Percentiles rank a stretch among this genome's conserved stretches.
These are phyloP conservation scores for Netelia inedita DNA, from an alignment of 2,888 invertebrate species.

Conservation along the genomic window DNA sequence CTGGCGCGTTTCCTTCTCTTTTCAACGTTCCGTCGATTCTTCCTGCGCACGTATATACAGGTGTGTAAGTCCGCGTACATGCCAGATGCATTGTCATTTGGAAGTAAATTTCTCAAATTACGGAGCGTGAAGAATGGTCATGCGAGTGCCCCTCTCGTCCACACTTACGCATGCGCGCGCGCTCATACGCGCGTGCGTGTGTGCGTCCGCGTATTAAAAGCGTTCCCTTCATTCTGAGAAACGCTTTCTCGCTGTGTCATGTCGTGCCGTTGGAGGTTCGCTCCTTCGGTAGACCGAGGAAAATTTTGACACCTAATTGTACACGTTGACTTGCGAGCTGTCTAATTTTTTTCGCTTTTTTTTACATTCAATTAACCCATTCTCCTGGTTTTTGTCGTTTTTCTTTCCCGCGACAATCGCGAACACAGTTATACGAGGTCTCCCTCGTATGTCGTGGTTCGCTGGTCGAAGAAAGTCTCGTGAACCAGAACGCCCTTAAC, in stretches of 20 bases:
- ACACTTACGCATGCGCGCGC: conserved; percentile 26
- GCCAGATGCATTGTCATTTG: conserved; percentile 64
- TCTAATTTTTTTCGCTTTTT: conserved; percentile 29
- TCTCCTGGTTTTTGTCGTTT: not conserved
- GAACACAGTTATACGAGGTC: conserved; percentile 6
- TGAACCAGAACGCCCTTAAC: not conserved
- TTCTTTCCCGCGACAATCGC: not conserved
- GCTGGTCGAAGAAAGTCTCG: not conserved
- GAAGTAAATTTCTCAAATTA: conserved; percentile 68
- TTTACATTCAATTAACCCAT: conserved; percentile 55
- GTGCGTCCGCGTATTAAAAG: conserved; percentile 23
- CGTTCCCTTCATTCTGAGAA: conserved; percentile 58
- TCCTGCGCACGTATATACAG: conserved; percentile 21
- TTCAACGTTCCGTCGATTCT: conserved; percentile 47
- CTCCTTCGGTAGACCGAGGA: conserved; percentile 26
- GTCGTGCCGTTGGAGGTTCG: conserved; percentile 73
- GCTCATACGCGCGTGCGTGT: conserved; percentile 8
- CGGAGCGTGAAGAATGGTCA: conserved; percentile 69
- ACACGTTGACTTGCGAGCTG: conserved; percentile 19
- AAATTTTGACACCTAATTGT: conserved; percentile 52
- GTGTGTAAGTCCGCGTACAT: not conserved
- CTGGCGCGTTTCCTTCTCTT: conserved; percentile 56
- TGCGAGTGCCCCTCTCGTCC: conserved; percentile 58
- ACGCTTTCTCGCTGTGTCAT: conserved; percentile 72
- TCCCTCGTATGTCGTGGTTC: conserved; percentile 8